Conservation (phyloP, 2,113 vertebrate genomes). For the Sardina pilchardus region DNA sequence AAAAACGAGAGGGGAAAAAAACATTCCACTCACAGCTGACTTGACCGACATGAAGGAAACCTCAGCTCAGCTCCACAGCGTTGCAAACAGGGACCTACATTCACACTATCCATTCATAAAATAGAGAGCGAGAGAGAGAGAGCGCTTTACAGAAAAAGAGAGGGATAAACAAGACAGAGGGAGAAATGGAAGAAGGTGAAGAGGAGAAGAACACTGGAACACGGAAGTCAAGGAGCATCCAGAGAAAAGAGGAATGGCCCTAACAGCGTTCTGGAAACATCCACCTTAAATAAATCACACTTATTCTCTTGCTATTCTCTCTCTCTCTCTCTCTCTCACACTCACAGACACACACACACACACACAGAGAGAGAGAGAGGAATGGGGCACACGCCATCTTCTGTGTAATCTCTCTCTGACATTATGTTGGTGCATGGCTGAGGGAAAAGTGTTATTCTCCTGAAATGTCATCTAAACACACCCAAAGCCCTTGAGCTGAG, state of each 20-base stretch:
- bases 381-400: not conserved
- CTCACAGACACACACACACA: not conserved
- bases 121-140: not conserved
- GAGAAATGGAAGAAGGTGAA: not conserved
- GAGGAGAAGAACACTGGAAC: not conserved
- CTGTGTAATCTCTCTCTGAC: not conserved
- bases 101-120: not conserved
- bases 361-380: not conserved
- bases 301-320: too few relatives aligned
- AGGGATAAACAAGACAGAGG: not conserved
- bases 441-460: not conserved
- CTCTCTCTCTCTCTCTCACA: too few relatives aligned
- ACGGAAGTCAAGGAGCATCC: not conserved
- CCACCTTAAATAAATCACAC: too few relatives aligned
- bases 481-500: constrained; percentile 5
- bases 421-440: not conserved
- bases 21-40: not conserved
- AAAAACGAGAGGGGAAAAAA: not conserved
- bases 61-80: not conserved
- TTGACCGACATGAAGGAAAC: not conserved
- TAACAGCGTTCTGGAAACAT: too few relatives aligned
- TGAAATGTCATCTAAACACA: constrained; percentile 14
- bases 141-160: not conserved
- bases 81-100: not conserved
- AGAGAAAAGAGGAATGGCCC: not conserved